These are phyloP conservation scores for Carabus problematicus DNA, from an alignment of 2,888 invertebrate species.

Conservation along the genomic window DNA sequence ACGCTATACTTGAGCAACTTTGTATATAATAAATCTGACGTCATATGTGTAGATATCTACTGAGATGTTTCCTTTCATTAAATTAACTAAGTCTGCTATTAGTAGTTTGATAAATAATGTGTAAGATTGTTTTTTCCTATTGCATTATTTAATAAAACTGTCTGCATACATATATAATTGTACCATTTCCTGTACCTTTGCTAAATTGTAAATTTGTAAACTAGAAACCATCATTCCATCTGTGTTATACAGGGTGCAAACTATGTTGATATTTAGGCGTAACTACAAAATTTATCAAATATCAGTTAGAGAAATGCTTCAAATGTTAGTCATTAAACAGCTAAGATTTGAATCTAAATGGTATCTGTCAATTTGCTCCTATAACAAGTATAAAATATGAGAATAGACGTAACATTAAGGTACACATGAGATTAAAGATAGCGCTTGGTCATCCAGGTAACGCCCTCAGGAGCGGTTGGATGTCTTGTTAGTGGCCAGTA, in stretches of 20 bases:
- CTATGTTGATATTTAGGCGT: no score
- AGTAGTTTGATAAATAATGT: neutral
- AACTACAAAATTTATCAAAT: no score
- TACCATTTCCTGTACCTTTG: neutral
- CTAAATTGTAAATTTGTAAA: neutral
- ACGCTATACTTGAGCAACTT: no score
- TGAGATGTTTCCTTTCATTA: slow-evolving; percentile 17
- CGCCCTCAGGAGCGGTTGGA: slow-evolving; percentile 4
- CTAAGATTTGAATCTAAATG: no score
- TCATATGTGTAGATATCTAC: slow-evolving; percentile 2
- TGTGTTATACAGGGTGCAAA: neutral
- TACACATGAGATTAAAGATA: slow-evolving; percentile 20
- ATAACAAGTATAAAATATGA: neutral
- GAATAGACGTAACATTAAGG: neutral
- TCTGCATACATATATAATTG: neutral
- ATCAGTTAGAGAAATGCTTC: no score
- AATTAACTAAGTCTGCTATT: slow-evolving; percentile 25
- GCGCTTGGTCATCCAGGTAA: slow-evolving; percentile 8
- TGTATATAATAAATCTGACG: neutral
- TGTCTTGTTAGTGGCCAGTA: slow-evolving; percentile 26
- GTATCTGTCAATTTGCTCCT: no score
- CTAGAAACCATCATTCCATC: neutral
- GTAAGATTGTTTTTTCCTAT: neutral
- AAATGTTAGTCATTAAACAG: no score
- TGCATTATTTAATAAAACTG: no score